Evolutionary conservation across 2,797 vertebrate genomes (phyloP).

Genomic region (Chelonia mydas): DNA sequence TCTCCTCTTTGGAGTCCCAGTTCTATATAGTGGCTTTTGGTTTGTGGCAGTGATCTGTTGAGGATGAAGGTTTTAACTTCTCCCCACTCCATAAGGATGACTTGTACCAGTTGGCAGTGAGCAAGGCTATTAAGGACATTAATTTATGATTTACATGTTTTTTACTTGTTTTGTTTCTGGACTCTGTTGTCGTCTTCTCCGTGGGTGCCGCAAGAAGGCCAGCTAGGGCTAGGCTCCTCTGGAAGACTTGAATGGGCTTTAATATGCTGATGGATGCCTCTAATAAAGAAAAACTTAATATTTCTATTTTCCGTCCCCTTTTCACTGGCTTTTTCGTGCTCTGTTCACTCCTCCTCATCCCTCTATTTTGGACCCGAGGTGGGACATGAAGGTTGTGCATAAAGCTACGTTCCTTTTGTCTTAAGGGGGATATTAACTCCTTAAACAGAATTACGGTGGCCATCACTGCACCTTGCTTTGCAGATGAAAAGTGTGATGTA

Average conservation of each 20-base stretch:
- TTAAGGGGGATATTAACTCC: neutral
- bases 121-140: slow-evolving; percentile 51
- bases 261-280: slow-evolving; percentile 10
- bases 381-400: neutral
- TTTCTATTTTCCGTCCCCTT: slow-evolving; percentile 26
- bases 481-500: neutral
- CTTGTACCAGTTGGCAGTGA: neutral
- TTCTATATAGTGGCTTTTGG: slow-evolving; percentile 1
- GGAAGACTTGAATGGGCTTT: neutral
- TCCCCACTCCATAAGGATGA: neutral
- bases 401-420: neutral
- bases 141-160: slow-evolving; percentile 31
- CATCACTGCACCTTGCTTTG: neutral
- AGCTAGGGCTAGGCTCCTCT: slow-evolving; percentile 28
- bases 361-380: neutral
- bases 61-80: neutral
- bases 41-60: neutral
- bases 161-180: slow-evolving; percentile 29
- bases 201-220: slow-evolving; percentile 28
- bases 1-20: neutral
- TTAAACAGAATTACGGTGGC: neutral
- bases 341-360: neutral
- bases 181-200: neutral
- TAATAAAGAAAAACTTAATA: slow-evolving; percentile 58
- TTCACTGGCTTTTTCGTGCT: neutral